A percentile compares a stretch with the other conserved stretches of the same genome.
These are phyloP conservation scores for Gymnoscopelus microlampas DNA, from an alignment of 2,797 vertebrate genomes.

Conservation along the genomic window DNA sequence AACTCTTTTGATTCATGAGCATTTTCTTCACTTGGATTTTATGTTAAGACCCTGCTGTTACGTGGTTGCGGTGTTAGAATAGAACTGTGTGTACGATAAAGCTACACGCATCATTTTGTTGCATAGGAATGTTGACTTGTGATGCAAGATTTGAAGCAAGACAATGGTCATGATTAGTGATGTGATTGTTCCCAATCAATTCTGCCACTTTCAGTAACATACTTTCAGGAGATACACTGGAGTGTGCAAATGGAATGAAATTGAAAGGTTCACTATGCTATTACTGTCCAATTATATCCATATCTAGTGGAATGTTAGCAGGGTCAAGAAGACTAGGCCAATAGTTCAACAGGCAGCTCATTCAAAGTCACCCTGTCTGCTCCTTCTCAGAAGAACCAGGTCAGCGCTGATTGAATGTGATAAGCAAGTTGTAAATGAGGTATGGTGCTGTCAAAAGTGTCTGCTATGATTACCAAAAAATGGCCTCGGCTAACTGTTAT, in stretches of 20 bases:
- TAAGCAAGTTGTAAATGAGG: background rate
- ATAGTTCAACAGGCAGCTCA: conserved; percentile 10
- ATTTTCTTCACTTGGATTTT: no score
- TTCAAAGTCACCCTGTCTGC: background rate
- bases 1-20: no score
- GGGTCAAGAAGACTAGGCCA: conserved; percentile 16
- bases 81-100: no score
- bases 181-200: conserved; percentile 39
- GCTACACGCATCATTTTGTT: no score
- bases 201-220: conserved; percentile 18
- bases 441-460: background rate
- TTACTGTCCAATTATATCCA: conserved; percentile 18
- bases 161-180: conserved; percentile 38
- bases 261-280: conserved; percentile 4
- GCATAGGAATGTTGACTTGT: no score
- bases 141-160: conserved; percentile 4
- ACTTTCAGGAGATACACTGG: conserved; percentile 2
- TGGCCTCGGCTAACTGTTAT: background rate
- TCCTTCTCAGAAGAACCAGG: background rate
- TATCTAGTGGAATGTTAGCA: conserved; percentile 6
- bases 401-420: background rate
- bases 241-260: conserved; percentile 19
- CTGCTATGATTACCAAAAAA: background rate
- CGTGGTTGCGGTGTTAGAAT: no score
- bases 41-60: no score